Conservation (phyloP, 2,797 vertebrate species). For the Pangasius krempfi region DNA sequence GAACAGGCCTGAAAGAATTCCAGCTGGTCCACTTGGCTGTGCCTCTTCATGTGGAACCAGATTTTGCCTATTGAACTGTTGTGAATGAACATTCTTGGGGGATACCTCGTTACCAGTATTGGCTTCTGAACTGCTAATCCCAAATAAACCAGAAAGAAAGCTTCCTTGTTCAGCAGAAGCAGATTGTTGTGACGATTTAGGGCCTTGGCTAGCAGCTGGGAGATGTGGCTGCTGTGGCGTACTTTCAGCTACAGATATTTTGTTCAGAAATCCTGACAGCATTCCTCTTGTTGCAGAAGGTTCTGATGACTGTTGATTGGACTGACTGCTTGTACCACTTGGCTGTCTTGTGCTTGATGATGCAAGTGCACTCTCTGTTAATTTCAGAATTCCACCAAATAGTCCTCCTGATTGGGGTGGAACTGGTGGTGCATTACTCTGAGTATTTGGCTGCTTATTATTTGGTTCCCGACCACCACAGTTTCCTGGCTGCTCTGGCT, state of each 20-base stretch:
- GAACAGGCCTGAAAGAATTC: slow-evolving; percentile 74
- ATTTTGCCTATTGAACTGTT: slow-evolving; percentile 63
- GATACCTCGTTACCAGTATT: slow-evolving; percentile 55
- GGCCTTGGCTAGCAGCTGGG: slow-evolving; percentile 49
- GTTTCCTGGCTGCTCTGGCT: slow-evolving; percentile 46
- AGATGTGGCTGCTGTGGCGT: slow-evolving; percentile 58
- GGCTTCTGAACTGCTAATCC: slow-evolving; percentile 65
- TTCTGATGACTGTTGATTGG: slow-evolving; percentile 57
- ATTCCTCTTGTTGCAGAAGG: slow-evolving; percentile 60
- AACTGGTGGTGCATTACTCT: slow-evolving; percentile 38
- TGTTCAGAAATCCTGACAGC: slow-evolving; percentile 74
- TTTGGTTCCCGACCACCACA: slow-evolving; percentile 53
- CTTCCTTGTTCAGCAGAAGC: slow-evolving; percentile 68
- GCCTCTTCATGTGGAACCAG: slow-evolving; percentile 66
- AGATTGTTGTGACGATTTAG: slow-evolving; percentile 60
- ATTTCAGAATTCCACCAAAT: slow-evolving; percentile 77
- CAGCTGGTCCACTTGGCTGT: slow-evolving; percentile 63
- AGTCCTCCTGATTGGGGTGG: slow-evolving; percentile 68
- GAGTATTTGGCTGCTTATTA: slow-evolving; percentile 49
- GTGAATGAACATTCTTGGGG: slow-evolving; percentile 53
- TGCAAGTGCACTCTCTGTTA: slow-evolving; percentile 68
- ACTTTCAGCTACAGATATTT: slow-evolving; percentile 67
- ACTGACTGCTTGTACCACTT: slow-evolving; percentile 48
- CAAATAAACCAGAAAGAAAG: slow-evolving; percentile 78
- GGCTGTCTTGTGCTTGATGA: slow-evolving; percentile 56